Percentiles rank a stretch among this genome's conserved stretches.
phyloP scores from a whole-genome alignment of 2,888 invertebrate genomes.

The Aromia moschata region DNA sequence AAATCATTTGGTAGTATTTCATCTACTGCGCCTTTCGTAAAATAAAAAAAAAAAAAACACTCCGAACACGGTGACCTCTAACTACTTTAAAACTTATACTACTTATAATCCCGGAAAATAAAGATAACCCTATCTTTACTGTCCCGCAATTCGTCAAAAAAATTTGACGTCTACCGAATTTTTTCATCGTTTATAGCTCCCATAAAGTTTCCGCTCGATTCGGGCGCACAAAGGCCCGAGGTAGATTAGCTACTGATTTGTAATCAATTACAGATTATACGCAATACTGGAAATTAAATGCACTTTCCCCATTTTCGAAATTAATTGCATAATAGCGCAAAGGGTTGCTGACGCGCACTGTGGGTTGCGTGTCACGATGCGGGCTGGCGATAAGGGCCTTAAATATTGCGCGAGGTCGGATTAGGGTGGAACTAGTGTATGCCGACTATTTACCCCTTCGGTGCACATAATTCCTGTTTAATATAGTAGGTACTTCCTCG shows the following conservation, averaged over 20 bases:
- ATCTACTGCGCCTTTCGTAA: too few relatives aligned
- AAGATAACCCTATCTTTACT: constrained; percentile 22
- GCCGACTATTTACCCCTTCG: constrained; percentile 27
- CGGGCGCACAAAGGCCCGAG: constrained; percentile 5
- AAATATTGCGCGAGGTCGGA: constrained; percentile 52
- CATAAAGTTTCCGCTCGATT: constrained; percentile 13
- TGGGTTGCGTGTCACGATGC: too few relatives aligned
- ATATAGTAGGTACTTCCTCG: not conserved
- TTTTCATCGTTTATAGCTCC: constrained; percentile 9
- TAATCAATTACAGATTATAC: constrained; percentile 41
- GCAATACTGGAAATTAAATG: constrained; percentile 45
- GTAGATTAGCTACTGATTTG: constrained; percentile 42
- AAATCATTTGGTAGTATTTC: too few relatives aligned
- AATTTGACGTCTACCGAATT: constrained; percentile 24
- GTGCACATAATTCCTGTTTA: constrained; percentile 1
- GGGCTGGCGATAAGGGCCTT: constrained; percentile 47
- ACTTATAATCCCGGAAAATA: constrained; percentile 20
- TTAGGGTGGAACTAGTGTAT: constrained; percentile 45
- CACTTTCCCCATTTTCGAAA: constrained; percentile 46
- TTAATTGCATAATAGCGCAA: constrained; percentile 47
- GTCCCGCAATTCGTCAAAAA: constrained; percentile 15
- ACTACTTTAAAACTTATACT: constrained; percentile 17
- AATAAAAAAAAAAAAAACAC: not conserved
- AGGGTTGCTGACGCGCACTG: constrained; percentile 44
- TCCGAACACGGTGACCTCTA: not conserved